phyloP scores from a whole-genome alignment of 2,113 vertebrate genomes.

The Tenebrosternarchus preto region DNA sequence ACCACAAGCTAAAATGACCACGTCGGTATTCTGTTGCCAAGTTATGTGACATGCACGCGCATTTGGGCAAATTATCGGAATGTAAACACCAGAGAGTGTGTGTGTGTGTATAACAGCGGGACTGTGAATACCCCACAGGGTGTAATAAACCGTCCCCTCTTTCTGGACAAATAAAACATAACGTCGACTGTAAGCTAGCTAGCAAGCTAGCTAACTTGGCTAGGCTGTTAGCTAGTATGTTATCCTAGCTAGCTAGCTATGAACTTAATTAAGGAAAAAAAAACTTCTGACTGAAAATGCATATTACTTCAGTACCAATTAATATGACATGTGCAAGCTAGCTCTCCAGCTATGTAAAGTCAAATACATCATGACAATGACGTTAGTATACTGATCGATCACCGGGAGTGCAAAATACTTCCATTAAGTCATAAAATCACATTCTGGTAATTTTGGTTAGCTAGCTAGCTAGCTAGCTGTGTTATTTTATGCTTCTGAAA shows the following conservation, averaged over 20 bases:
- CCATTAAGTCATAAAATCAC: neutral
- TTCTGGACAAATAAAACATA: neutral
- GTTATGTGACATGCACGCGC: neutral
- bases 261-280: neutral
- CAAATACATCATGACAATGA: neutral
- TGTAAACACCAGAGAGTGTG: neutral
- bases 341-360: too few relatives aligned
- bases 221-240: neutral
- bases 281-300: neutral
- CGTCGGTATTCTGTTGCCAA: neutral
- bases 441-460: neutral
- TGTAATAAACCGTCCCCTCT: neutral
- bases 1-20: neutral
- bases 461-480: neutral
- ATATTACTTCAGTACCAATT: neutral
- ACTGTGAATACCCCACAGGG: neutral
- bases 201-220: neutral
- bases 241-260: neutral
- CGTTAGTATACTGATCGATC: neutral
- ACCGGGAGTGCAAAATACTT: conserved; percentile 6
- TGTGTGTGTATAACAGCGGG: neutral
- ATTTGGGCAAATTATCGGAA: neutral
- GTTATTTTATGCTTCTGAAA: neutral
- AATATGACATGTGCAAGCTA: neutral
- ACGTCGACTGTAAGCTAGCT: neutral